Evolutionary conservation across 1,140 invertebrate genomes (phyloP), one percentile per base, ranked within the genome.

Genomic region (Leptinotarsa texana): DNA sequence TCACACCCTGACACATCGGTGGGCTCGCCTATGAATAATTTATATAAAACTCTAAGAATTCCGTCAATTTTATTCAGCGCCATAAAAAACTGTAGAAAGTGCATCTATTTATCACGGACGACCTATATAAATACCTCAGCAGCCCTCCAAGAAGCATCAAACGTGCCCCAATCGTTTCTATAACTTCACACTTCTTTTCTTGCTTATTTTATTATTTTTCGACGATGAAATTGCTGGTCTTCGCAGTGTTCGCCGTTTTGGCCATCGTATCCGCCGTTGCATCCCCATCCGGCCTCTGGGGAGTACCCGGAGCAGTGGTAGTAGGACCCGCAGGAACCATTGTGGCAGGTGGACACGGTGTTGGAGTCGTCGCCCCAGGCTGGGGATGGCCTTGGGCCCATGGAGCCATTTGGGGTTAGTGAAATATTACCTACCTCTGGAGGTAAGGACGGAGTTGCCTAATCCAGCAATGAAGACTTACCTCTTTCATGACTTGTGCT

Each of bases 161-260:
- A 57, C 51, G 51, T 17, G 6, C n/a, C 8, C 17, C 13, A 57
- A n/a, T 2, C n/a, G n/a, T 57, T 18, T 15, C 51, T 13, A n/a
- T 11, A 18, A 57, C 51, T 57, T 0, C 4, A 57, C 13, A 57
- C 1, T 57, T 42, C 8, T 42, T 11, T 11, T 11, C 8, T 42
- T 42, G 11, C 33, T 42, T 11, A 3, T 42, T 42, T 42, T 42
- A 8, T 42, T 3, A 42, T 18, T 57, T 18, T 4, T 57, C 51
- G n/a, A 57, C 51, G 51, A 75, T 79, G 70, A 79, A 79, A 72
- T 75, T 75, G 73, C 13, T 79, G 13, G 51, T 77, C 13, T 75
- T 79, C 33, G 75, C 71, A 27, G 33, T 79, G 49, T 65, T 79
- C 57, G 78, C 74, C 69, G 13, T 79, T 63, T 67, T 79, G 48